Conservation (phyloP, 2,113 vertebrate genomes). For the Rhinolophus sinicus region DNA sequence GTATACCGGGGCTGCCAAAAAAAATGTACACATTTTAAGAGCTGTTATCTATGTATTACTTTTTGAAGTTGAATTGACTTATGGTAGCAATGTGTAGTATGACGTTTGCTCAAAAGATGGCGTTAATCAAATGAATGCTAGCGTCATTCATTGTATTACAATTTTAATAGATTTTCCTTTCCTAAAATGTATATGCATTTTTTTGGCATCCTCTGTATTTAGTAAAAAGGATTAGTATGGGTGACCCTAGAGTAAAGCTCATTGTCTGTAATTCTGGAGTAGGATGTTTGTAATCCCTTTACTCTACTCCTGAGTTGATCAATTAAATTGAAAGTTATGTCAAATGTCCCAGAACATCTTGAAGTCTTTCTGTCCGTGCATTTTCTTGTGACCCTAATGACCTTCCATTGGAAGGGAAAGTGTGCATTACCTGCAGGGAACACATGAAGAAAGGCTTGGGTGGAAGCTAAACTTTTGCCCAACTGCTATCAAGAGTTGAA, state of each 20-base stretch:
- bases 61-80: too few species aligned
- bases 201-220: neutral
- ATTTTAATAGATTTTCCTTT: too few species aligned
- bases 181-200: too few species aligned
- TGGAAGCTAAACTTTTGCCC: constrained; percentile 48
- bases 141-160: too few species aligned
- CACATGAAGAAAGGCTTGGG: constrained; percentile 21
- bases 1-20: neutral
- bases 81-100: too few species aligned
- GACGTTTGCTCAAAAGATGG: too few species aligned
- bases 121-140: too few species aligned
- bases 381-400: constrained; percentile 61
- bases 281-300: constrained; percentile 60
- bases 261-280: constrained; percentile 4
- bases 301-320: constrained; percentile 62
- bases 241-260: neutral
- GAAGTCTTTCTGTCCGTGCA: constrained; percentile 48
- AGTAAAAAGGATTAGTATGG: constrained; percentile 47
- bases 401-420: constrained; percentile 30
- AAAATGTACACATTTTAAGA: too few species aligned
- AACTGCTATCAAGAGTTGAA: constrained; percentile 67
- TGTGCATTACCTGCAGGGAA: constrained; percentile 34
- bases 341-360: constrained; percentile 54
- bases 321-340: constrained; percentile 70
- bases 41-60: too few species aligned